These are phyloP conservation scores for Hipposideros armiger DNA, from an alignment of 2,113 vertebrate species.

Conservation along the genomic window DNA sequence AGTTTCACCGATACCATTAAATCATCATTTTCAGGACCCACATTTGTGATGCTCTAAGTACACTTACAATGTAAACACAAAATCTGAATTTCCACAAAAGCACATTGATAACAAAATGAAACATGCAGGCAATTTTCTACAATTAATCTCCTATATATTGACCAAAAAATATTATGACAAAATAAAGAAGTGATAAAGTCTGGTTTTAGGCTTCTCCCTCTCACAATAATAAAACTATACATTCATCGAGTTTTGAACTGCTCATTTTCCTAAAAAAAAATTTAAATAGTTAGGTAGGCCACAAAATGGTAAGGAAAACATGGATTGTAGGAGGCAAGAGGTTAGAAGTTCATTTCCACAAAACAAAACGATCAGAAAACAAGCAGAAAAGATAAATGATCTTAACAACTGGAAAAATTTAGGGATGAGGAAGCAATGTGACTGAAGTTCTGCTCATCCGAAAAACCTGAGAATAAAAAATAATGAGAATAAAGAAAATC, in stretches of 20 bases:
- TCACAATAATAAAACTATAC: neutral
- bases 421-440: neutral
- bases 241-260: neutral
- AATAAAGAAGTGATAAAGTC: neutral
- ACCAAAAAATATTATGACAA: neutral
- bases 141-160: neutral
- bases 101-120: neutral
- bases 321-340: neutral
- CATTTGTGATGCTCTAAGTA: neutral
- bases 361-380: constrained; percentile 18
- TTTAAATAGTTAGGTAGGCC: neutral
- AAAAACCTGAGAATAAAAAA: constrained; percentile 39
- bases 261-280: neutral
- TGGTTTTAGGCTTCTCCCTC: neutral
- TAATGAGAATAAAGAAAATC: neutral
- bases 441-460: neutral
- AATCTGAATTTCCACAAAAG: neutral
- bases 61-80: neutral
- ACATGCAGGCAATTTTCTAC: neutral
- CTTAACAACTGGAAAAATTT: neutral
- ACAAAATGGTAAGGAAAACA: neutral
- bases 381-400: neutral
- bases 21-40: neutral
- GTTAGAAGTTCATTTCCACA: constrained; percentile 42
- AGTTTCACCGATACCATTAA: neutral